phyloP scores from a whole-genome alignment of 2,797 vertebrate genomes.

The Catamblyrhynchus diadema region DNA sequence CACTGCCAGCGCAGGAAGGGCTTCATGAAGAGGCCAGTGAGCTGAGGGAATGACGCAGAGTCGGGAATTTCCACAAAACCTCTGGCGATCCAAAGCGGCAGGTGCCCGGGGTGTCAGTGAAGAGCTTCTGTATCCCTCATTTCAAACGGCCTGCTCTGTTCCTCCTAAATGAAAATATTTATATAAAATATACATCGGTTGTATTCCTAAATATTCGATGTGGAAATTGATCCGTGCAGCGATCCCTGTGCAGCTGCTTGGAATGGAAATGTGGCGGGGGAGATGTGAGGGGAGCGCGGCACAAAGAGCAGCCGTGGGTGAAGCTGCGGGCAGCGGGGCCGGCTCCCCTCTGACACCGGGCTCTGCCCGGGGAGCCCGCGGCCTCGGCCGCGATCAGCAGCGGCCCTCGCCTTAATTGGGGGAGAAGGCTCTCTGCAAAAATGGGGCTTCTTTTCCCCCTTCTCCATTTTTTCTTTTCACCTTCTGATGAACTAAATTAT shows the following conservation, averaged over 20 bases:
- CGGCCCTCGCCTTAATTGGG: neutral
- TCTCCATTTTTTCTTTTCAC: neutral
- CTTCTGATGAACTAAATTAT: conserved; percentile 13
- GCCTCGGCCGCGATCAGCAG: neutral
- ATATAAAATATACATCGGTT: neutral
- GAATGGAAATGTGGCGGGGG: conserved; percentile 34
- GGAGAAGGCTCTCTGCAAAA: neutral
- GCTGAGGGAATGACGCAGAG: neutral
- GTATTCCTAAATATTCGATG: neutral
- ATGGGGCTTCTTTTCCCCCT: rapidly evolving
- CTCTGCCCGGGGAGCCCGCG: neutral
- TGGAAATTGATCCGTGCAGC: neutral
- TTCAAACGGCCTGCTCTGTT: neutral
- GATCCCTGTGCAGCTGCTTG: neutral
- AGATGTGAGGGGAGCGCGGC: conserved; percentile 26
- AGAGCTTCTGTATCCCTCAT: neutral
- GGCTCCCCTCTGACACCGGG: neutral
- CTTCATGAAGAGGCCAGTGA: neutral
- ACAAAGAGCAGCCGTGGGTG: neutral
- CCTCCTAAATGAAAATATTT: neutral
- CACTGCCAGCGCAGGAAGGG: neutral
- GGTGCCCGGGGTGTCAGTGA: rapidly evolving
- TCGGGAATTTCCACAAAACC: neutral
- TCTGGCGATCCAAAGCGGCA: neutral
- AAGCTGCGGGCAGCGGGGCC: conserved; percentile 18